These are phyloP conservation scores for Diaprepes abbreviatus DNA, from an alignment of 2,888 invertebrate species.

Conservation along the genomic window DNA sequence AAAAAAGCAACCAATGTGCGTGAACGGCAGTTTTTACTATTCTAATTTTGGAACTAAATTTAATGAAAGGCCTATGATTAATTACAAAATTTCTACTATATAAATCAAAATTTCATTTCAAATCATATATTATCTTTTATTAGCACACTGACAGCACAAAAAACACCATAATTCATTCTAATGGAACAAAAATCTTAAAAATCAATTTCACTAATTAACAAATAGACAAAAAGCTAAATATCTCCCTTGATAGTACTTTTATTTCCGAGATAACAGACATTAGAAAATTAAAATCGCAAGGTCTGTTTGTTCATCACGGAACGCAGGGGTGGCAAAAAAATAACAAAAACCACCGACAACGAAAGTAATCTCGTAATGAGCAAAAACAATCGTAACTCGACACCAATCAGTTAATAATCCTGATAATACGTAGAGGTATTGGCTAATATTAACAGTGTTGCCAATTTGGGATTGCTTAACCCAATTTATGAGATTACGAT, in stretches of 20 bases:
- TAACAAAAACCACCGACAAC: conserved; percentile 15
- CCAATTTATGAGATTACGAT: background rate
- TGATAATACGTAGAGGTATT: conserved; percentile 20
- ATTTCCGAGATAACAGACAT: conserved; percentile 37
- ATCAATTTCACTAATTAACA: conserved; percentile 42
- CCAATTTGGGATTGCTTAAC: background rate
- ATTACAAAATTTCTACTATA: too few relatives aligned
- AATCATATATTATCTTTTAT: background rate
- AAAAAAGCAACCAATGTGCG: too few relatives aligned
- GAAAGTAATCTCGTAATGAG: conserved; percentile 49
- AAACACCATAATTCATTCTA: background rate
- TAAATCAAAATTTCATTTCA: too few relatives aligned
- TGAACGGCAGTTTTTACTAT: too few relatives aligned
- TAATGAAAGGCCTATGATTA: too few relatives aligned
- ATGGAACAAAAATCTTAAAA: conserved; percentile 33
- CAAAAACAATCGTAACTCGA: conserved; percentile 49
- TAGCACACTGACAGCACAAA: background rate
- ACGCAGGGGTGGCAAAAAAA: conserved; percentile 29
- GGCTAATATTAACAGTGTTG: conserved; percentile 18
- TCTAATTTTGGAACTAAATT: too few relatives aligned
- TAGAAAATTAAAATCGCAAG: conserved; percentile 48
- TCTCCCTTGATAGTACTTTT: conserved; percentile 20
- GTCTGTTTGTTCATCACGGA: conserved; percentile 37
- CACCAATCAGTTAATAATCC: conserved; percentile 49
- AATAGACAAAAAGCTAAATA: conserved; percentile 24